A percentile compares a stretch with the other conserved stretches of the same genome.
Evolutionary conservation across 92 coral and sea anemone species (phyloP).

Genomic region (Porites rus): DNA sequence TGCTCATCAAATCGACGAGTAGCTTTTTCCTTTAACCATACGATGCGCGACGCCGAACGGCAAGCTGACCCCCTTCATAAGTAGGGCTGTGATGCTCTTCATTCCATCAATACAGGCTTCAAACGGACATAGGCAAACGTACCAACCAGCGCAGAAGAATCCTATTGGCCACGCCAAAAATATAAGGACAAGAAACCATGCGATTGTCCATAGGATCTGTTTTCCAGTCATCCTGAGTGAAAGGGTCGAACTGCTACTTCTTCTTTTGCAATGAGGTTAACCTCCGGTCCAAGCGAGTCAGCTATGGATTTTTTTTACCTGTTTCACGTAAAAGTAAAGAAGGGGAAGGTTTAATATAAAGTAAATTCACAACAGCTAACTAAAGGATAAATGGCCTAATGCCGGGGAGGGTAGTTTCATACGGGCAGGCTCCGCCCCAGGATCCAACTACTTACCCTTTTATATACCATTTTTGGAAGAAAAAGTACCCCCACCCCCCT

Average conservation of each 20-base stretch:
- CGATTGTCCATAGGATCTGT: slow-evolving; percentile 85
- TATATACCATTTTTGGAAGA: too few relatives aligned
- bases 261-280: neutral
- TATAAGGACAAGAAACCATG: slow-evolving; percentile 92
- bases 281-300: neutral
- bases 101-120: slow-evolving; percentile 95
- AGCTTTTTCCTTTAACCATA: slow-evolving; percentile 83
- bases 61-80: slow-evolving; percentile 92
- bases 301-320: neutral
- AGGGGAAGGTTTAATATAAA: too few relatives aligned
- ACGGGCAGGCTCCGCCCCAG: too few relatives aligned
- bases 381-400: too few relatives aligned
- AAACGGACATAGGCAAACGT: slow-evolving; percentile 94
- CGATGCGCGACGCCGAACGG: slow-evolving; percentile 88
- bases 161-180: slow-evolving; percentile 98
- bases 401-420: too few relatives aligned
- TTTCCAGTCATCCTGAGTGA: slow-evolving; percentile 36
- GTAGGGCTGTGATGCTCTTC: slow-evolving; percentile 84
- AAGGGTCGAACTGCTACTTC: neutral
- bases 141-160: slow-evolving; percentile 98
- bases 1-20: slow-evolving; percentile 11
- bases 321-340: neutral
- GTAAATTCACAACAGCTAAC: neutral
- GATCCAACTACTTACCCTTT: too few relatives aligned
- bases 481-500: too few relatives aligned